These are phyloP conservation scores for Nicator chloris DNA, from an alignment of 2,113 vertebrate genomes.

Conservation along the genomic window DNA sequence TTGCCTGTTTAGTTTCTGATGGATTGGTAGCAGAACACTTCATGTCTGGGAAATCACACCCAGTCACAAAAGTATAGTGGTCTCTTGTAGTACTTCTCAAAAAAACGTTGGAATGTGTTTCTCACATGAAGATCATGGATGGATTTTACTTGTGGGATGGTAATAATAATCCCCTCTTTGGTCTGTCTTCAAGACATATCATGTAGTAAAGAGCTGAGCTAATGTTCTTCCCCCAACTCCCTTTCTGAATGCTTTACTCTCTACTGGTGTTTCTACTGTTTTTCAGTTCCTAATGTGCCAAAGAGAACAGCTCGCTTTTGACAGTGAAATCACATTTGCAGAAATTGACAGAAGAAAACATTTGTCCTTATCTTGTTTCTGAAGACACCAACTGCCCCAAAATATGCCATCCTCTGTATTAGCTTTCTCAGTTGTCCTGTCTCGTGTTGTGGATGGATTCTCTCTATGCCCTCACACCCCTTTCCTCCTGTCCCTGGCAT, in stretches of 20 bases:
- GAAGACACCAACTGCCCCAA: constrained; percentile 1
- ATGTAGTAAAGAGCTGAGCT: neutral
- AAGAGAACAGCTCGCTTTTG: neutral
- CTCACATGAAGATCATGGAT: neutral
- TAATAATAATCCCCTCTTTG: neutral
- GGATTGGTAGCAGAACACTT: neutral
- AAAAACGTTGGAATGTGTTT: neutral
- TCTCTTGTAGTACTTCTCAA: neutral
- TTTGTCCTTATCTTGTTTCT: constrained; percentile 10
- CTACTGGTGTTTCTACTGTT: neutral
- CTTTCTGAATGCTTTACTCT: neutral
- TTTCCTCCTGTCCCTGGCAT: neutral
- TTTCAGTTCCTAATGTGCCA: neutral
- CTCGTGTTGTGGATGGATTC: neutral
- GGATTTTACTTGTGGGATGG: neutral
- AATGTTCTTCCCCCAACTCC: neutral
- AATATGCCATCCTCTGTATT: neutral
- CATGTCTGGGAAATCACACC: neutral
- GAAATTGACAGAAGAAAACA: neutral
- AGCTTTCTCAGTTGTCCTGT: neutral
- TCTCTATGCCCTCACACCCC: neutral
- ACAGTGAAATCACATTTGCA: constrained; percentile 34
- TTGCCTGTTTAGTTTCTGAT: neutral
- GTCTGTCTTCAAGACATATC: neutral
- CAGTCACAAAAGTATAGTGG: neutral